phyloP scores from a whole-genome alignment of 2,888 invertebrate genomes.

The Bedellia somnulentella region DNA sequence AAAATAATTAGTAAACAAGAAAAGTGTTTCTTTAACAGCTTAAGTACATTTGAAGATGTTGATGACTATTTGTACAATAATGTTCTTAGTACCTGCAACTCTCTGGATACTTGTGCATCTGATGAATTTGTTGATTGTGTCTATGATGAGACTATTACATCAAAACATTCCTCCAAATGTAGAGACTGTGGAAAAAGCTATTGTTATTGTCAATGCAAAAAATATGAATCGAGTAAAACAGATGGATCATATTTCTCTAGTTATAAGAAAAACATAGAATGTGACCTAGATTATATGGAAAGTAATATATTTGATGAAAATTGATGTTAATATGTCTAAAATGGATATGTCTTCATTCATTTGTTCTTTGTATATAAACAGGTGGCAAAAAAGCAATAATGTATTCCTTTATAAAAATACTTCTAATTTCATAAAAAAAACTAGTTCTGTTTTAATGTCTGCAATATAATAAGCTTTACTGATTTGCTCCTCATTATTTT shows the following conservation, averaged over 20 bases:
- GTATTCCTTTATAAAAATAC: too few species aligned
- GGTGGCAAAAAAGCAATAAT: too few species aligned
- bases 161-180: conserved; percentile 43
- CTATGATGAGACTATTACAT: conserved; percentile 36
- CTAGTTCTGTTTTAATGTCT: too few species aligned
- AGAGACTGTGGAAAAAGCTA: conserved; percentile 36
- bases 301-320: conserved; percentile 19
- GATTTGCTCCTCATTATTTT: too few species aligned
- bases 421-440: too few species aligned
- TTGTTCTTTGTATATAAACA: too few species aligned
- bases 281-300: conserved; percentile 40
- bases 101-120: conserved; percentile 22
- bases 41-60: conserved; percentile 69
- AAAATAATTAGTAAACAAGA: conserved; percentile 72
- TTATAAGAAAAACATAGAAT: conserved; percentile 20
- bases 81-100: conserved; percentile 27
- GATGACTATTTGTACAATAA: conserved; percentile 68
- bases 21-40: conserved; percentile 76
- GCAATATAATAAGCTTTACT: too few species aligned
- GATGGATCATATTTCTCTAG: conserved; percentile 38
- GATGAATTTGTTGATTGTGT: conserved; percentile 32
- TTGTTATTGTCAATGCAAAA: conserved; percentile 34
- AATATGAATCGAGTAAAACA: conserved; percentile 25
- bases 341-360: too few species aligned
- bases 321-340: conserved; percentile 3